These are phyloP conservation scores for Coreoperca whiteheadi DNA, from an alignment of 2,113 vertebrate species.

Conservation along the genomic window DNA sequence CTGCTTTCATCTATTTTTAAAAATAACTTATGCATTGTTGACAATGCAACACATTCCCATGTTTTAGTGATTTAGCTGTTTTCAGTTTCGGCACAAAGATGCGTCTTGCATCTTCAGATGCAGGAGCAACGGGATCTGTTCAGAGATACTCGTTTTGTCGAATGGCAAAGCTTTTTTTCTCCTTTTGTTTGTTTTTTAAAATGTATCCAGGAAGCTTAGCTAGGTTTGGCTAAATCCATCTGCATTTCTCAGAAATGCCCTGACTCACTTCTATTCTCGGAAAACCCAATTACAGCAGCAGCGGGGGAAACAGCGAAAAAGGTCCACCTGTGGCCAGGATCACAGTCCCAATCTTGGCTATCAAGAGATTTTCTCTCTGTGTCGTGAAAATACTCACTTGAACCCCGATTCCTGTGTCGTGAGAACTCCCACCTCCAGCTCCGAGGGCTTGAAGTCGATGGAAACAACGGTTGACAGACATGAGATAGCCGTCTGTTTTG, in stretches of 20 bases:
- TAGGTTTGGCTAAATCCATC: neutral
- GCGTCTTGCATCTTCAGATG: neutral
- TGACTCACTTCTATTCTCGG: neutral
- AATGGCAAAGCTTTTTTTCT: neutral
- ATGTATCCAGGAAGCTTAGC: neutral
- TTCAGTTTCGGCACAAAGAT: neutral
- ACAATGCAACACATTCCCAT: constrained; percentile 12
- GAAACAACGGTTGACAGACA: constrained; percentile 93
- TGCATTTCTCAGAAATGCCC: neutral
- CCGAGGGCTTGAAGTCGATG: constrained; percentile 95
- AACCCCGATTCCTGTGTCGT: constrained; percentile 91
- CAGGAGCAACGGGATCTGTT: neutral
- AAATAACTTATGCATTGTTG: neutral
- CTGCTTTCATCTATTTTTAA: constrained; percentile 22
- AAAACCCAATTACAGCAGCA: neutral
- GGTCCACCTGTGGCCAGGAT: neutral
- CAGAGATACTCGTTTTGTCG: neutral
- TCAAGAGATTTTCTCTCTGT: neutral
- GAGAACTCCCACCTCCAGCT: constrained; percentile 93
- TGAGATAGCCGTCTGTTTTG: constrained; percentile 90
- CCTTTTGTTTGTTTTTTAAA: neutral
- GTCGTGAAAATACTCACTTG: constrained; percentile 82
- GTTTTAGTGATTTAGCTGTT: constrained; percentile 10
- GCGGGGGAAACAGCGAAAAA: neutral
- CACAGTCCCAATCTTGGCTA: neutral